Percentiles rank a stretch among this genome's conserved stretches.
Conservation (phyloP, 1,140 invertebrate species). For the Archivesica marissinica region DNA sequence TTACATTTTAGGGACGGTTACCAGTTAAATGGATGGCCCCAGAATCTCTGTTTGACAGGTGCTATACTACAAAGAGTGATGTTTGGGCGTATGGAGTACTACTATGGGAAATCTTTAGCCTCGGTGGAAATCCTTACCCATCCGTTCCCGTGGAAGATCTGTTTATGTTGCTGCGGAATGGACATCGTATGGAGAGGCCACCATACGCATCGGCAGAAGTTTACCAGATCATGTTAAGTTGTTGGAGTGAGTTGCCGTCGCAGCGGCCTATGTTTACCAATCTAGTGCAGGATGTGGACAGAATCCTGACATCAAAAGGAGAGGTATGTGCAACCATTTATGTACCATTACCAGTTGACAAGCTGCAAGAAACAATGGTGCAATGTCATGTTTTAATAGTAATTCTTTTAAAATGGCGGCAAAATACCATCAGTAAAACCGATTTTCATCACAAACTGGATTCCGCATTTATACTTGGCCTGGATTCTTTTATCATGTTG, state of each 20-base stretch:
- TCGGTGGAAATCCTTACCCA: conserved; percentile 86
- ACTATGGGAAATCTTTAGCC: conserved; percentile 86
- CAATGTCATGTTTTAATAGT: too few species aligned
- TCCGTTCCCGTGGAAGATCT: conserved; percentile 89
- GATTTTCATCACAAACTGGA: too few species aligned
- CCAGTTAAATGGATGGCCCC: conserved; percentile 99
- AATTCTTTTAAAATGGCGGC: too few species aligned
- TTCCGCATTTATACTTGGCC: too few species aligned
- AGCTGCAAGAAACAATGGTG: too few species aligned
- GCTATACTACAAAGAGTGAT: conserved; percentile 84
- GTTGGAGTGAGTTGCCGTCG: conserved; percentile 95
- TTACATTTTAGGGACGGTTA: conserved; percentile 88
- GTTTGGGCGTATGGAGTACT: conserved; percentile 87
- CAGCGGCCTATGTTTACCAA: conserved; percentile 94
- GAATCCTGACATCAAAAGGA: conserved; percentile 90
- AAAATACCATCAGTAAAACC: too few species aligned
- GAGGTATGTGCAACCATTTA: conserved; percentile 86
- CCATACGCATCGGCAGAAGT: conserved; percentile 95
- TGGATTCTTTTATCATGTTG: too few species aligned
- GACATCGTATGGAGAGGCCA: conserved; percentile 97
- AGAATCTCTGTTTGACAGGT: conserved; percentile 89
- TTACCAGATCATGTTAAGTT: conserved; percentile 91
- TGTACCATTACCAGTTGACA: too few species aligned
- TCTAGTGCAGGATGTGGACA: conserved; percentile 94
- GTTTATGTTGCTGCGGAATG: conserved; percentile 93